Conservation (phyloP, 2,113 vertebrate genomes). For the Nycticorax nycticorax region DNA sequence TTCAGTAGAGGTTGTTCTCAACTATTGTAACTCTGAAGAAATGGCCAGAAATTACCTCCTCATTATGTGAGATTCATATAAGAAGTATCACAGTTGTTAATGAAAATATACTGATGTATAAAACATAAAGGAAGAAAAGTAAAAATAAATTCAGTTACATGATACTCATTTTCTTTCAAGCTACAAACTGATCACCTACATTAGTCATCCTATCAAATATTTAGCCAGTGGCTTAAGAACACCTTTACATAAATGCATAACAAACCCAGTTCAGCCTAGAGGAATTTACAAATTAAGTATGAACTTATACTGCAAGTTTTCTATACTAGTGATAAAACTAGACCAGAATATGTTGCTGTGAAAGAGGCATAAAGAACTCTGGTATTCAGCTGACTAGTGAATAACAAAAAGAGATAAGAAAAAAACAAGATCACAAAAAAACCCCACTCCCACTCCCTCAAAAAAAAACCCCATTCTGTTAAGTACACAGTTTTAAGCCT, state of each 20-base stretch:
- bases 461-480: neutral
- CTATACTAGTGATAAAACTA: neutral
- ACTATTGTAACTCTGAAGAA: neutral
- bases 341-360: neutral
- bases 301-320: neutral
- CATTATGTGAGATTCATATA: neutral
- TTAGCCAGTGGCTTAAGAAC: neutral
- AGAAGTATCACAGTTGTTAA: neutral
- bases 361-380: neutral
- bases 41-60: neutral
- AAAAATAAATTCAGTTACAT: neutral
- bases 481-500: neutral
- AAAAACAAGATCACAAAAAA: neutral
- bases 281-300: neutral
- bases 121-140: neutral
- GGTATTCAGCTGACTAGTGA: neutral
- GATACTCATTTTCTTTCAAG: neutral
- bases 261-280: neutral
- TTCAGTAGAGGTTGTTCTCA: neutral
- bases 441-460: fast-evolving
- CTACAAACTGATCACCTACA: neutral
- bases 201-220: neutral
- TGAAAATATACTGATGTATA: neutral
- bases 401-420: neutral
- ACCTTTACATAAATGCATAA: neutral